Base-by-base conservation (phyloP, 1,140 invertebrate species). In the Yoshiicerus persimilis region DNA sequence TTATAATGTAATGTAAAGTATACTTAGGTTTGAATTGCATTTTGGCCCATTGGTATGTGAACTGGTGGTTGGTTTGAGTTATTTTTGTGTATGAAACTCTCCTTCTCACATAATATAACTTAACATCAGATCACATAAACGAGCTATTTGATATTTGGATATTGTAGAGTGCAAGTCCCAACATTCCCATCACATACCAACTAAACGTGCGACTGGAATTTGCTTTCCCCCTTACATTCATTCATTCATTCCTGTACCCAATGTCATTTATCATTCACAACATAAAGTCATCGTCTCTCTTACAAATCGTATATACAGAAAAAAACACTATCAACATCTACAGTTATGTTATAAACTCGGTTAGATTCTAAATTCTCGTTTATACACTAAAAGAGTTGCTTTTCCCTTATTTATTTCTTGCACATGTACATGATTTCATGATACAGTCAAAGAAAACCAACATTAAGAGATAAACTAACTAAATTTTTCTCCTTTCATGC, bases 241-340 rank as follows among this genome's bases (percentile, higher is more conserved):
- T 77, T 30, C 64, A 70, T 30, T 70, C 64, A 77, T 77, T 77
- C 32, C 70, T 77, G 10, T n/a, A 34, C 3, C 70, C 70, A 34
- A 77, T 36, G 70, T 77, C 70, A 77, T 77, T 77, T 77, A 77
- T 77, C 70, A 77, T 77, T 77, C 70, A 77, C 70, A 77, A 34
- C 32, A 80, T 80, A 80, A 80, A 80, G 75, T 80, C 75, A 38
- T 80, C 75, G 32, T 80, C 20, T 70, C 64, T n/a, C n/a, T 80
- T 80, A 80, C 75, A 80, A 80, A 80, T 80, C 47, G 47, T 56
- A 56, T 5, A 56, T 16, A 56, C n/a, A n/a, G n/a, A 56, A 80
- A 70, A 70, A 23, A 11, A 70, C 66, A 70, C 66, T 70, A 70
- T 70, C 66, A 70, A 70, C 66, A 70, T 27, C 66, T 30, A 70